Evolutionary conservation across 2,888 invertebrate species (phyloP).

Genomic region (Melanophora roralis): DNA sequence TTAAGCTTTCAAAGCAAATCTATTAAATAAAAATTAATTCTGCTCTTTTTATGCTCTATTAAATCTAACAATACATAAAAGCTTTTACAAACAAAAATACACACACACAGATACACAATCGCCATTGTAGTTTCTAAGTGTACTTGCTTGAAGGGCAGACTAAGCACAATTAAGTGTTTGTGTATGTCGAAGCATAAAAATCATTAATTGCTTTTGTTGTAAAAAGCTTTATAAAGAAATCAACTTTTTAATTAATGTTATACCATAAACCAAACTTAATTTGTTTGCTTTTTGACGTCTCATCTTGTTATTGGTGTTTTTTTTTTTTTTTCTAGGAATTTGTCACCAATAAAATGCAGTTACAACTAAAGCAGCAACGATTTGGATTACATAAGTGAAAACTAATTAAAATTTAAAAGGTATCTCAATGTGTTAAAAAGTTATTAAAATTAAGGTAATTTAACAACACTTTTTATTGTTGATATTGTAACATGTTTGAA

Average conservation of each 20-base stretch:
- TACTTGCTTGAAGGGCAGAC: not conserved
- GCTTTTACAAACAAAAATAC: no score
- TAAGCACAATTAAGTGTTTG: not conserved
- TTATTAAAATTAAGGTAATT: not conserved
- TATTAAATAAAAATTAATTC: not conserved
- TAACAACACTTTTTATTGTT: not conserved
- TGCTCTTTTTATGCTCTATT: slow-evolving; percentile 5
- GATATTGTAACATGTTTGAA: no score
- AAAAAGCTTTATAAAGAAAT: slow-evolving; percentile 19
- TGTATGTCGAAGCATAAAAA: not conserved
- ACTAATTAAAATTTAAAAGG: not conserved
- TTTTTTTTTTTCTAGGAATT: not conserved
- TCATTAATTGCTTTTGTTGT: slow-evolving; percentile 17
- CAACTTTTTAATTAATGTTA: not conserved
- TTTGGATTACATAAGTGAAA: not conserved
- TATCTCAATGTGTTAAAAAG: not conserved
- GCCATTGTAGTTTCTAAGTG: not conserved
- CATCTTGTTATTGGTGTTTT: not conserved
- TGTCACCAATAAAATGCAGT: slow-evolving; percentile 4
- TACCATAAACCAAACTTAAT: slow-evolving; percentile 11
- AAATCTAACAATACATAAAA: not conserved
- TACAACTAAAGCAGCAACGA: not conserved
- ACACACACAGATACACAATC: no score
- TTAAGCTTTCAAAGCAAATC: not conserved
- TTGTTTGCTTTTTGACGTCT: not conserved